Conservation (phyloP, 2,797 vertebrate genomes). For the Cyclura pinguis region DNA sequence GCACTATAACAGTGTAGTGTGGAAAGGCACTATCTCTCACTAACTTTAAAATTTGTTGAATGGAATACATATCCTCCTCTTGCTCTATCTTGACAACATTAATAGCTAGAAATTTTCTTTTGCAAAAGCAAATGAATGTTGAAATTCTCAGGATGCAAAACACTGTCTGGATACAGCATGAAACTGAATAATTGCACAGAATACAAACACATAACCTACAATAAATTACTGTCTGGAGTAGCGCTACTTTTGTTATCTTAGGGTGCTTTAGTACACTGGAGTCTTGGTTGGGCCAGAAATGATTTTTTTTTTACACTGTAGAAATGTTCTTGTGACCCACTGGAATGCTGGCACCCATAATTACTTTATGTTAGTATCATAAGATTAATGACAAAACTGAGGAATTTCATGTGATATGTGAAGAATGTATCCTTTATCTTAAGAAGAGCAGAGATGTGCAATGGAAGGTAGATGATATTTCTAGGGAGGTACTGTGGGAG, state of each 20-base stretch:
- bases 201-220: neutral
- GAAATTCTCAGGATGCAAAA: neutral
- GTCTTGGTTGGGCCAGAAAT: conserved; percentile 12
- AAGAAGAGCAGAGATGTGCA: conserved; percentile 38
- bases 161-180: neutral
- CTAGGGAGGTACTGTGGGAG: conserved; percentile 30
- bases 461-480: conserved; percentile 29
- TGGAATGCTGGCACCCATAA: conserved; percentile 1
- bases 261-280: rapidly evolving
- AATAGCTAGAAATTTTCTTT: neutral
- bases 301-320: conserved; percentile 3
- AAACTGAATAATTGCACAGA: neutral
- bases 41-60: too few species aligned
- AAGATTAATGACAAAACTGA: conserved; percentile 43
- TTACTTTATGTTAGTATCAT: conserved; percentile 26
- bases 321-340: neutral
- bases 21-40: too few species aligned
- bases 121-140: neutral
- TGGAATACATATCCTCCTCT: too few species aligned
- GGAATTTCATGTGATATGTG: conserved; percentile 41
- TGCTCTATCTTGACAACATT: too few species aligned
- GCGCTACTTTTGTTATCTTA: neutral
- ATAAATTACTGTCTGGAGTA: neutral
- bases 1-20: too few species aligned
- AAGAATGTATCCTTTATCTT: conserved; percentile 19